Evolutionary conservation across 2,888 invertebrate species (phyloP).

Genomic region (Netelia inedita): DNA sequence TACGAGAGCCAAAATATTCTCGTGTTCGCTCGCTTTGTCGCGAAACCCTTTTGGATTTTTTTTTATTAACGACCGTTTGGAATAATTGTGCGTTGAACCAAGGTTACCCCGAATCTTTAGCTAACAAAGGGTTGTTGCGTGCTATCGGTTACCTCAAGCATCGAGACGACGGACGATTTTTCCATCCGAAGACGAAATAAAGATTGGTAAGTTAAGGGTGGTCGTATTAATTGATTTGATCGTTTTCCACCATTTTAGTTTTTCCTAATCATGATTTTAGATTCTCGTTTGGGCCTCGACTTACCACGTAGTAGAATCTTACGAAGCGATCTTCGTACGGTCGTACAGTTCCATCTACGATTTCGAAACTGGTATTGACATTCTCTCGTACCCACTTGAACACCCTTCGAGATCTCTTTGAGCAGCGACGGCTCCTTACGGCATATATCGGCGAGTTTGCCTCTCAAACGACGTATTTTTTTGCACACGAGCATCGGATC

Average conservation of each 20-base stretch:
- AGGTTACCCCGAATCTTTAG: neutral
- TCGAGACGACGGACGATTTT: no score
- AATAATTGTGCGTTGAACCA: neutral
- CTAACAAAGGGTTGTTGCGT: neutral
- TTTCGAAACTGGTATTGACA: slow-evolving; percentile 95
- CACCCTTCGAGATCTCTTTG: slow-evolving; percentile 93
- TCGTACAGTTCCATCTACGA: slow-evolving; percentile 96
- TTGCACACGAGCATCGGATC: slow-evolving; percentile 96
- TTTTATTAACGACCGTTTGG: slow-evolving; percentile 7
- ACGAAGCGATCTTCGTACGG: slow-evolving; percentile 91
- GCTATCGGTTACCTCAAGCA: no score
- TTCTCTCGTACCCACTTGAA: slow-evolving; percentile 93
- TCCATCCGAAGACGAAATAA: no score
- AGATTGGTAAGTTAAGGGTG: no score
- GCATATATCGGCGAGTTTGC: slow-evolving; percentile 93
- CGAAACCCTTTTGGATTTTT: slow-evolving; percentile 7
- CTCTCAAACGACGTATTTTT: slow-evolving; percentile 91
- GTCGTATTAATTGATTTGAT: neutral
- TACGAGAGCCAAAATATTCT: slow-evolving; percentile 8
- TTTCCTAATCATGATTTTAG: neutral
- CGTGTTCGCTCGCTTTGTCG: slow-evolving; percentile 35
- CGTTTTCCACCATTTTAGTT: neutral
- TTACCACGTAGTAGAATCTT: slow-evolving; percentile 95
- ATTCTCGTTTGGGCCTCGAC: slow-evolving; percentile 68
- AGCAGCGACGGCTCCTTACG: slow-evolving; percentile 93